Evolutionary conservation across 1,140 invertebrate species (phyloP).

Genomic region (Bombyx mori): DNA sequence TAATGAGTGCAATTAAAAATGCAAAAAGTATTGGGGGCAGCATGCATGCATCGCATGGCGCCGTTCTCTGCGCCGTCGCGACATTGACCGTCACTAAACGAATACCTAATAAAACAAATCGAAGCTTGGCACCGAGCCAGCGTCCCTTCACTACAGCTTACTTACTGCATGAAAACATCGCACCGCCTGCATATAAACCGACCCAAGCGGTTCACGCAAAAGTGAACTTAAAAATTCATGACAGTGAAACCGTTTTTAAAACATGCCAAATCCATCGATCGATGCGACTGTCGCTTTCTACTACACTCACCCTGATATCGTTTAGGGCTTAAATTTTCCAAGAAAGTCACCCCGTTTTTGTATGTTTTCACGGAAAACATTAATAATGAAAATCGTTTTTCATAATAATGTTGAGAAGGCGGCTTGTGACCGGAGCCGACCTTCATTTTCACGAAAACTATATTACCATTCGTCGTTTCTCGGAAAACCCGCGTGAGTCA

Average conservation of each 20-base stretch:
- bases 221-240: constrained; percentile 14
- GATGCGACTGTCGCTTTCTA: background rate
- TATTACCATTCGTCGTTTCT: constrained; percentile 41
- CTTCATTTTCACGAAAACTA: constrained; percentile 64
- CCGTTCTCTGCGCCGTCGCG: constrained; percentile 38
- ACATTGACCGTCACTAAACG: constrained; percentile 62
- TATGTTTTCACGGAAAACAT: no score
- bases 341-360: no score
- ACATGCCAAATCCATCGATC: no score
- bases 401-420: no score
- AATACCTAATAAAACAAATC: constrained; percentile 60
- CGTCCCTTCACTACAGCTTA: constrained; percentile 52
- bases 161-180: constrained; percentile 25
- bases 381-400: no score
- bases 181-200: constrained; percentile 23
- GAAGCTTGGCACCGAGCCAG: constrained; percentile 53
- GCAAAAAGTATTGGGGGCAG: constrained; percentile 35
- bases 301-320: constrained; percentile 10
- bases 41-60: constrained; percentile 45
- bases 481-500: constrained; percentile 68
- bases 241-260: no score
- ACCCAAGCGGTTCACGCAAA: constrained; percentile 13
- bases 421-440: constrained; percentile 22
- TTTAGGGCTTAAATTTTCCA: no score
- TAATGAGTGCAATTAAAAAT: constrained; percentile 16